Percentiles rank a stretch among this genome's conserved stretches.
Evolutionary conservation across 2,888 invertebrate species (phyloP).

Genomic region (Lathronympha strigana): DNA sequence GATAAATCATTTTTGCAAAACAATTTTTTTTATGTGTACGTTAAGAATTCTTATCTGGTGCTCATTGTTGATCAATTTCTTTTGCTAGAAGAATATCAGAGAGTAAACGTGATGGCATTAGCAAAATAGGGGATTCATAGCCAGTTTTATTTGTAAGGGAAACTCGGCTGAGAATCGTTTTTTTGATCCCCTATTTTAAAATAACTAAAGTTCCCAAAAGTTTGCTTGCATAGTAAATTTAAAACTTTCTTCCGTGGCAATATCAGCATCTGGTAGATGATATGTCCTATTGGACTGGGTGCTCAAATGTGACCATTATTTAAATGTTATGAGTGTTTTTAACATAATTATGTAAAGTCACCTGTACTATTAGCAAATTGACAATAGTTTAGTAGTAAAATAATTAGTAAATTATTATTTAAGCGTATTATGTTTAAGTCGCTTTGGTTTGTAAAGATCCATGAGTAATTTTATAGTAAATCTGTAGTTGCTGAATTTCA

Average conservation of each 20-base stretch:
- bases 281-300: background rate
- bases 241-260: background rate
- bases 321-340: background rate
- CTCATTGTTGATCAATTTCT: too few species aligned
- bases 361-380: background rate
- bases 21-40: too few species aligned
- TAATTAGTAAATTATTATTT: slow-evolving; percentile 9
- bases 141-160: too few species aligned
- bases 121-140: too few species aligned
- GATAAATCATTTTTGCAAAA: too few species aligned
- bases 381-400: background rate
- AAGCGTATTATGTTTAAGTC: background rate
- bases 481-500: background rate
- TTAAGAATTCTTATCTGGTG: too few species aligned
- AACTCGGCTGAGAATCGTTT: too few species aligned
- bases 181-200: background rate
- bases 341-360: background rate
- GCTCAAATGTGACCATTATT: background rate
- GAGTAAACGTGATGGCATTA: too few species aligned
- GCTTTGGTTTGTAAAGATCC: slow-evolving; percentile 2
- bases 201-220: background rate
- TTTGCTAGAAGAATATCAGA: too few species aligned
- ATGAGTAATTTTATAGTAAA: background rate
- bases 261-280: slow-evolving; percentile 7
- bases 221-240: background rate